Conservation (phyloP, 2,797 vertebrate genomes). For the Characodon lateralis region DNA sequence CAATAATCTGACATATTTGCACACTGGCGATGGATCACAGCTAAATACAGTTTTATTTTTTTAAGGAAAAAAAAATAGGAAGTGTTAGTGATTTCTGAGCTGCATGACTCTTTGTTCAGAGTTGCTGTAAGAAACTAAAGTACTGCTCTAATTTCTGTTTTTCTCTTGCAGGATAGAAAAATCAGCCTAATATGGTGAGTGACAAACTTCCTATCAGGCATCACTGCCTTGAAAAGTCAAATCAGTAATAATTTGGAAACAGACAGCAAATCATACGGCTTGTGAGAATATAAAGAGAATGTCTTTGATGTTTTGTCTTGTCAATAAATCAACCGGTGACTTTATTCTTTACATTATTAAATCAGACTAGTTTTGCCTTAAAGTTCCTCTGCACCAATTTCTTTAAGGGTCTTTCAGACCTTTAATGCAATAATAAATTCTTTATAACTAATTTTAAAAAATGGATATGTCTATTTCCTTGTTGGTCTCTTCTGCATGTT, state of each 20-base stretch:
- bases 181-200: conserved; percentile 60
- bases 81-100: not conserved
- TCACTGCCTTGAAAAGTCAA: not conserved
- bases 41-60: not conserved
- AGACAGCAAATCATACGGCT: no score
- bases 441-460: no score
- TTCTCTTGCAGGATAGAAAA: conserved; percentile 32
- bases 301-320: not conserved
- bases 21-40: not conserved
- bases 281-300: not conserved
- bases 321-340: no score
- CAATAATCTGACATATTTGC: not conserved
- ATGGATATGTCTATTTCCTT: no score
- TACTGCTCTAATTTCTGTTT: not conserved
- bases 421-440: no score
- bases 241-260: not conserved
- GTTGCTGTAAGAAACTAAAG: not conserved
- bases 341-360: no score
- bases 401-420: no score
- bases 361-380: no score
- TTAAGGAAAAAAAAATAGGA: not conserved
- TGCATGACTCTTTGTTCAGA: no score
- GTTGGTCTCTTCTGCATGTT: no score
- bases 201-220: not conserved
- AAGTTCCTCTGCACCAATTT: no score